Percentiles rank a stretch among this genome's conserved stretches.
These are phyloP conservation scores for Perithous albicinctus DNA, from an alignment of 2,888 invertebrate species.

Conservation along the genomic window DNA sequence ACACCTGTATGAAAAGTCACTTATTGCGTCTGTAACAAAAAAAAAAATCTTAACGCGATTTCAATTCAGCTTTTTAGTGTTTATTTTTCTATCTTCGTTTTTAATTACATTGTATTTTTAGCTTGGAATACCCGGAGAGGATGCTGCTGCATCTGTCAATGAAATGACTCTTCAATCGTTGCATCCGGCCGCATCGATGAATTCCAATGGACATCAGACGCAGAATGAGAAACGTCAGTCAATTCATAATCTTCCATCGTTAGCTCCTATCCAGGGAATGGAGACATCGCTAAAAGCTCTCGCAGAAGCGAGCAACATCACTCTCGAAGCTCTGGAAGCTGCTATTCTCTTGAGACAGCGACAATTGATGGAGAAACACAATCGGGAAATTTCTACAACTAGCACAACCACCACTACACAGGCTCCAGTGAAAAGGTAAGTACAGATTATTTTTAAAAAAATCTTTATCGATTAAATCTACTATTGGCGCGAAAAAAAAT, in stretches of 20 bases:
- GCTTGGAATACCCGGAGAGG: constrained; percentile 80
- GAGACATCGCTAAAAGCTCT: constrained; percentile 86
- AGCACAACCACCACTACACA: constrained; percentile 84
- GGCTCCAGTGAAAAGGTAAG: constrained; percentile 78
- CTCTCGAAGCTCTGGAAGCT: constrained; percentile 91
- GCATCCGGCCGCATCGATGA: constrained; percentile 72
- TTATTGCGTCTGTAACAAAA: background rate
- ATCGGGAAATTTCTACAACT: constrained; percentile 84
- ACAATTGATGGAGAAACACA: constrained; percentile 88
- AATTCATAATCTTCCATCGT: constrained; percentile 72
- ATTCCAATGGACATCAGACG: constrained; percentile 66
- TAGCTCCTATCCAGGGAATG: constrained; percentile 82
- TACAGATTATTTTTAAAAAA: constrained; percentile 55
- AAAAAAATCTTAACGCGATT: no score
- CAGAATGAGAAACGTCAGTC: constrained; percentile 77
- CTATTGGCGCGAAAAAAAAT: no score
- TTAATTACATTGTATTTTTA: constrained; percentile 60
- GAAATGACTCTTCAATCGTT: constrained; percentile 81
- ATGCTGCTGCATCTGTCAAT: constrained; percentile 78
- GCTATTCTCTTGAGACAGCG: constrained; percentile 90
- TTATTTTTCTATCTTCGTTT: background rate
- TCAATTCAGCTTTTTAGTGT: no score
- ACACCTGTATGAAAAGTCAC: constrained; percentile 75
- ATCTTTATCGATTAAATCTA: constrained; percentile 24
- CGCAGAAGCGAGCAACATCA: constrained; percentile 91